phyloP scores from a whole-genome alignment of 2,888 invertebrate genomes.

The Ypsolopha sequella region DNA sequence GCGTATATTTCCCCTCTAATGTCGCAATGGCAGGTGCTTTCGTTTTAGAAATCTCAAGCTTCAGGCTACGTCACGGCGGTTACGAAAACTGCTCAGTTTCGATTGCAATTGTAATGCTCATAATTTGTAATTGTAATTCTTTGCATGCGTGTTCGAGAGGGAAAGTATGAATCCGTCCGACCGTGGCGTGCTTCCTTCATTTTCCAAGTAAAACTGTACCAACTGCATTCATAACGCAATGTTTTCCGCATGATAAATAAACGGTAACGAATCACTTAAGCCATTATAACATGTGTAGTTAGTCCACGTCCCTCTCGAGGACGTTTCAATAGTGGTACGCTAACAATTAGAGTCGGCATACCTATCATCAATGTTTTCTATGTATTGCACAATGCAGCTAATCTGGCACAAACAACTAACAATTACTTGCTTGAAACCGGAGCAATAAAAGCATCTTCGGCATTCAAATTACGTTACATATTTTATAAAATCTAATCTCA shows the following conservation, averaged over 20 bases:
- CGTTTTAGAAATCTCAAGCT: constrained; percentile 31
- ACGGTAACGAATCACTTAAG: constrained; percentile 11
- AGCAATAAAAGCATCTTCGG: too few relatives aligned
- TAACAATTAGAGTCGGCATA: constrained; percentile 41
- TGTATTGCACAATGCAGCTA: constrained; percentile 60
- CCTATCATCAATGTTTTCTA: constrained; percentile 31
- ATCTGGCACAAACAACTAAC: constrained; percentile 47
- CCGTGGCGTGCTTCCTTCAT: constrained; percentile 39
- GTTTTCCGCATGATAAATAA: constrained; percentile 1
- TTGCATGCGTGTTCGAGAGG: constrained; percentile 46
- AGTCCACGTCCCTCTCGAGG: constrained; percentile 27
- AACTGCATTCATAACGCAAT: neutral
- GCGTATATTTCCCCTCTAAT: constrained; percentile 13
- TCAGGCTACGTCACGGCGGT: constrained; percentile 18
- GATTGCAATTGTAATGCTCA: constrained; percentile 13
- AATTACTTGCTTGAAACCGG: constrained; percentile 31
- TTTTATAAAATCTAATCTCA: too few relatives aligned
- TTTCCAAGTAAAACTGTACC: neutral
- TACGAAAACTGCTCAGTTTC: constrained; percentile 27
- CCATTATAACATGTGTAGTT: constrained; percentile 2
- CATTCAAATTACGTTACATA: too few relatives aligned
- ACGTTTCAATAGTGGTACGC: constrained; percentile 45
- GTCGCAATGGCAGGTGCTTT: constrained; percentile 31
- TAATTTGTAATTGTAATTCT: constrained; percentile 28
- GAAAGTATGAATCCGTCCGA: constrained; percentile 49